Evolutionary conservation across 2,888 invertebrate species (phyloP), one percentile per base, ranked within the genome.

Genomic region (Zonitis immaculata): DNA sequence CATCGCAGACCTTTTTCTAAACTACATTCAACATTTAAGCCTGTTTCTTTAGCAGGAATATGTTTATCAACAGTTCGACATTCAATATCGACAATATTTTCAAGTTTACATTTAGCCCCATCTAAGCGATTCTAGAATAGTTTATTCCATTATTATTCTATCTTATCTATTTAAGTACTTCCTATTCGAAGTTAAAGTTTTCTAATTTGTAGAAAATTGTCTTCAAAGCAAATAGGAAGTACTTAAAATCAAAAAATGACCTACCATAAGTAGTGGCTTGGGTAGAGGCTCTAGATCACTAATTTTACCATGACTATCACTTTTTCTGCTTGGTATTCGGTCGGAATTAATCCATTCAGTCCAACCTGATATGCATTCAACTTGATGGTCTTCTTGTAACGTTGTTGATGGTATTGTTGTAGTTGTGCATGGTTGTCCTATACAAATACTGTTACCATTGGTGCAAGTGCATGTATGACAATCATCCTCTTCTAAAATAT

Each of bases 391-490:
- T 11, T 60, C 46, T 44, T 65, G 67, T 44, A 58, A 51, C 1
- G 70, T 66, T 8, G 61, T 57, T 5, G 61, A 56, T 27, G 14
- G 12, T 18, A 28, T 14, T 14, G 54, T 44, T 28, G 49, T 47
- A 2, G 78, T 76, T 1, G 73, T 64, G 63, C 91, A 91, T 0
- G 89, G 87, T 50, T 81, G 80, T 9, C 90, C 90, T 48, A 82
- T 84, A 66, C 91, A 91, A 0, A 84, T 77, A 64, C 82, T 81
- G 58, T 84, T 80, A 11, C 84, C 83, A 66, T 85, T 82, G 0
- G 87, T 87, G 60, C 91, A 91, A 46, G 81, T 80, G 66, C 94
- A 95, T 0, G 86, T 86, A 64, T 91, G 89, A 69, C 94, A 94
- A 1, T 80, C 82, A 69, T 92, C 91, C 55, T 85, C 82, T 55